Percentiles rank a stretch among this genome's conserved stretches.
Evolutionary conservation across 1,140 invertebrate genomes (phyloP).

Genomic region (Thaumatotibia leucotreta): DNA sequence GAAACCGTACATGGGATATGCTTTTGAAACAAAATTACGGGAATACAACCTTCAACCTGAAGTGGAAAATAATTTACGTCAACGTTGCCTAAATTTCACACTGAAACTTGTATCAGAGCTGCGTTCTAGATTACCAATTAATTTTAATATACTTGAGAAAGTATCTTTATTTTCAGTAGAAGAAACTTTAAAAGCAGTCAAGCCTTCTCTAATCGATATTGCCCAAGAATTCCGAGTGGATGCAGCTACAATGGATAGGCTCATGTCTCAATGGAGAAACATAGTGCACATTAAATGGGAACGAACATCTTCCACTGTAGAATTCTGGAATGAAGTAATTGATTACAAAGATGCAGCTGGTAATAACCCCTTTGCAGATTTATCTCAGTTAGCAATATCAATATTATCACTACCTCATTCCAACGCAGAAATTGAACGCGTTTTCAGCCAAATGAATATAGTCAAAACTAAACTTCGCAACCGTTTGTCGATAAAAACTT

Average conservation of each 20-base stretch:
- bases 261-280: constrained; percentile 26
- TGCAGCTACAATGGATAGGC: constrained; percentile 20
- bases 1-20: constrained; percentile 17
- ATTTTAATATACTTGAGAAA: constrained; percentile 26
- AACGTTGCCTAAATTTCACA: constrained; percentile 25
- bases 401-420: constrained; percentile 27
- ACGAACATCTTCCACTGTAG: constrained; percentile 16
- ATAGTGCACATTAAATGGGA: constrained; percentile 24
- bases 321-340: constrained; percentile 27
- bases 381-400: constrained; percentile 18
- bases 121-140: constrained; percentile 23
- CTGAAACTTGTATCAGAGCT: constrained; percentile 26
- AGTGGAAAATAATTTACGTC: constrained; percentile 17
- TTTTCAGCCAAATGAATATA: constrained; percentile 30
- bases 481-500: constrained; percentile 20
- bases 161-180: constrained; percentile 27
- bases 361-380: constrained; percentile 22
- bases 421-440: constrained; percentile 27
- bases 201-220: constrained; percentile 14
- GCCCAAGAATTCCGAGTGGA: constrained; percentile 24
- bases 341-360: constrained; percentile 24
- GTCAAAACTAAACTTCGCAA: constrained; percentile 27
- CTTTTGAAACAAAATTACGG: constrained; percentile 28
- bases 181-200: constrained; percentile 27
- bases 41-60: constrained; percentile 22